A percentile compares a stretch with the other conserved stretches of the same genome.
phyloP scores from a whole-genome alignment of 2,797 vertebrate genomes.

The Mycteria americana region DNA sequence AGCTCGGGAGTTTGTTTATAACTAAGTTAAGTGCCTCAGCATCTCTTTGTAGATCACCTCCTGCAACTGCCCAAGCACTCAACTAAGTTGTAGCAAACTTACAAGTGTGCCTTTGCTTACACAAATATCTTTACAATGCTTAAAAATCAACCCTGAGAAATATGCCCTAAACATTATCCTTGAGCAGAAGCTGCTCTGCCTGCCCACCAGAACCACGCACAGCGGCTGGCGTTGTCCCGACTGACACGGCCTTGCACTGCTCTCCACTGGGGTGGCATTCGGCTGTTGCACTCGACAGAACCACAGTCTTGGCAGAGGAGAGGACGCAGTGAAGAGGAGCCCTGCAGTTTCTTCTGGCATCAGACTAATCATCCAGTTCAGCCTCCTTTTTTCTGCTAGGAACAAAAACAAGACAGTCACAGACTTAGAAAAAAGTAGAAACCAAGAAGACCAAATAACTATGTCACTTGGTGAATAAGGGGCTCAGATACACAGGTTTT shows the following conservation, averaged over 20 bases:
- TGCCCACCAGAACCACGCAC: neutral
- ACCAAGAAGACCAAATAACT: neutral
- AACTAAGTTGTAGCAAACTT: neutral
- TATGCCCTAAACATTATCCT: neutral
- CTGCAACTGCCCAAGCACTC: neutral
- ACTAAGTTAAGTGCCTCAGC: neutral
- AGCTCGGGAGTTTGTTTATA: neutral
- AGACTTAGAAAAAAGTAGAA: neutral
- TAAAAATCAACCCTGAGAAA: conserved; percentile 1
- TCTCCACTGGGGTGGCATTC: neutral
- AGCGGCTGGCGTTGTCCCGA: neutral
- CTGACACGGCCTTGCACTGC: neutral
- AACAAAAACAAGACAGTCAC: neutral
- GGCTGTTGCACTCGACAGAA: neutral
- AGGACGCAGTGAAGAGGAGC: neutral
- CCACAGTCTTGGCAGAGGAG: neutral
- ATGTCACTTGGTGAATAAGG: no score
- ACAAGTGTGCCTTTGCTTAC: neutral
- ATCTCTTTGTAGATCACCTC: neutral
- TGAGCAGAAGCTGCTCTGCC: neutral
- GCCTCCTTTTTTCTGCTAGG: neutral
- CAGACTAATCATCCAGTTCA: neutral
- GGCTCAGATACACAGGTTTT: neutral
- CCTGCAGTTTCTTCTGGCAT: neutral
- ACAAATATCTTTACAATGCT: neutral